These are phyloP conservation scores for Drosophila diplacantha DNA, from an alignment of 2,888 invertebrate genomes.

Conservation along the genomic window DNA sequence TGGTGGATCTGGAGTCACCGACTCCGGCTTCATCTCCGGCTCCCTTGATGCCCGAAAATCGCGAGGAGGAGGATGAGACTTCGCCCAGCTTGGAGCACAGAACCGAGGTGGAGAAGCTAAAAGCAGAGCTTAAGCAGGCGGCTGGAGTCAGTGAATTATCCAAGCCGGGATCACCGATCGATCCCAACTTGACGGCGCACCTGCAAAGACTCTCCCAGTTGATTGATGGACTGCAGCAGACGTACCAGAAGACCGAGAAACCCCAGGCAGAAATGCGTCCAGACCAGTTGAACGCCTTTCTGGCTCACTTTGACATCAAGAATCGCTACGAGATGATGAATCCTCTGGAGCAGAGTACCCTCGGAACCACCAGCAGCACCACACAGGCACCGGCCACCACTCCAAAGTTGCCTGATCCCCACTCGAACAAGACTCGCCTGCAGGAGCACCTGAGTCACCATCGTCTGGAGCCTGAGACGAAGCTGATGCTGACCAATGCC, in stretches of 20 bases:
- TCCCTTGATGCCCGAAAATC: slow-evolving; percentile 53
- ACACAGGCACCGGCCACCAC: slow-evolving; percentile 1
- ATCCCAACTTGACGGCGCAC: slow-evolving; percentile 75
- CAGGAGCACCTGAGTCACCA: slow-evolving; percentile 51
- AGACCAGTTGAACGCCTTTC: slow-evolving; percentile 77
- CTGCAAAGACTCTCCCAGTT: slow-evolving; percentile 76
- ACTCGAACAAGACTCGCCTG: slow-evolving; percentile 48
- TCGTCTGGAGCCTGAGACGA: slow-evolving; percentile 71
- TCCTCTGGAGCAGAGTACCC: slow-evolving; percentile 40
- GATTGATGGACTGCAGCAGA: slow-evolving; percentile 75
- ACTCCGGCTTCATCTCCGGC: neutral
- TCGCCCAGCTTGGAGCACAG: slow-evolving; percentile 10
- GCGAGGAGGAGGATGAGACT: slow-evolving; percentile 47
- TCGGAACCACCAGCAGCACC: slow-evolving; percentile 1
- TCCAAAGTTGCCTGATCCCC: slow-evolving; percentile 36
- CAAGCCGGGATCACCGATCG: slow-evolving; percentile 53
- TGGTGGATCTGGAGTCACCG: slow-evolving; percentile 56
- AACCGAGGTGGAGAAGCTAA: slow-evolving; percentile 26
- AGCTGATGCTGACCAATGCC: slow-evolving; percentile 66
- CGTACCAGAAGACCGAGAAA: slow-evolving; percentile 68
- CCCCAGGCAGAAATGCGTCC: slow-evolving; percentile 71
- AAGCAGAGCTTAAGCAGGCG: slow-evolving; percentile 35
- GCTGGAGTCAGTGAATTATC: slow-evolving; percentile 23
- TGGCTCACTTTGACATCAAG: slow-evolving; percentile 77
- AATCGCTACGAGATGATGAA: slow-evolving; percentile 70